Percentiles rank a stretch among this genome's conserved stretches.
Evolutionary conservation across 1,140 invertebrate species (phyloP).

Genomic region (Archivesica marissinica): DNA sequence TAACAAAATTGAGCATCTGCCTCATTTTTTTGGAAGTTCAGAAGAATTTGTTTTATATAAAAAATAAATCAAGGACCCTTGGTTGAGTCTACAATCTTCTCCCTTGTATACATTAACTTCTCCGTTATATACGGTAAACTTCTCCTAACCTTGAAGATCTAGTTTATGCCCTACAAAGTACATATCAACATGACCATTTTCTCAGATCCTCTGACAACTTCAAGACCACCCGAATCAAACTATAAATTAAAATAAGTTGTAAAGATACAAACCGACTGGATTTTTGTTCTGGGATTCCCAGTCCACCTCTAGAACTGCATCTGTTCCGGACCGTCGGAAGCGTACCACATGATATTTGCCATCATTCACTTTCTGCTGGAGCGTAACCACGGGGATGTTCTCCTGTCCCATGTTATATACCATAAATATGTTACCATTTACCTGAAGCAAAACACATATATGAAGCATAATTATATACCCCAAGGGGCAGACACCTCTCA

Average conservation of each 20-base stretch:
- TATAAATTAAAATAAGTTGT: background rate
- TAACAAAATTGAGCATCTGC: too few relatives aligned
- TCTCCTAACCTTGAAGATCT: too few relatives aligned
- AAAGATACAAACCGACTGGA: slow-evolving; percentile 73
- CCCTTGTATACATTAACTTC: too few relatives aligned
- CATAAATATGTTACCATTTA: slow-evolving; percentile 96
- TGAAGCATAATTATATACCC: background rate
- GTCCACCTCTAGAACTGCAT: slow-evolving; percentile 96
- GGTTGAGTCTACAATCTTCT: too few relatives aligned
- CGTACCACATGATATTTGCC: slow-evolving; percentile 96
- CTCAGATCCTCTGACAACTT: too few relatives aligned
- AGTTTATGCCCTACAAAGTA: too few relatives aligned
- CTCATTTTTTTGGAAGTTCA: too few relatives aligned
- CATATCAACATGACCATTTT: too few relatives aligned
- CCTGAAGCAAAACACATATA: slow-evolving; percentile 84
- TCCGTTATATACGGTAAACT: too few relatives aligned
- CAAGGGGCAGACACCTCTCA: too few relatives aligned
- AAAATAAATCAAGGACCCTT: too few relatives aligned
- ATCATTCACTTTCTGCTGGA: slow-evolving; percentile 95
- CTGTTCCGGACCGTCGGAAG: slow-evolving; percentile 94
- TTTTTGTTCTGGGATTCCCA: slow-evolving; percentile 84
- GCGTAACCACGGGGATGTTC: slow-evolving; percentile 93
- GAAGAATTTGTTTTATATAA: too few relatives aligned
- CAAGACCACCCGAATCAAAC: background rate
- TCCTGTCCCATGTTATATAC: slow-evolving; percentile 97